A percentile compares a stretch with the other conserved stretches of the same genome.
phyloP scores from a whole-genome alignment of 92 coral and sea anemone species.

The Zoanthus sociatus region DNA sequence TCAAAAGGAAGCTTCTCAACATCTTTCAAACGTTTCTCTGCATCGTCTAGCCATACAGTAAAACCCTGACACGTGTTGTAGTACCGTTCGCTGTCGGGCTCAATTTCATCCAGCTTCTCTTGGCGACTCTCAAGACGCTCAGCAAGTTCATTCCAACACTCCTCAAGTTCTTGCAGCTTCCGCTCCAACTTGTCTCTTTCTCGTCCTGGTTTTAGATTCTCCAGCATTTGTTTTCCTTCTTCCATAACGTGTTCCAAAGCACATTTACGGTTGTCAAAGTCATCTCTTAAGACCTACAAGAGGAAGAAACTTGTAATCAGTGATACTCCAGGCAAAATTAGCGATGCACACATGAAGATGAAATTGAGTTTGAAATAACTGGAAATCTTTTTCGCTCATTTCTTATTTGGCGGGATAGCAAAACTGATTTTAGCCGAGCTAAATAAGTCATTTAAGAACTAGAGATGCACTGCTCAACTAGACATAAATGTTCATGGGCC shows the following conservation, averaged over 20 bases:
- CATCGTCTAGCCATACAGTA: constrained; percentile 85
- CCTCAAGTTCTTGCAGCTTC: constrained; percentile 74
- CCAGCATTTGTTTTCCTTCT: constrained; percentile 79
- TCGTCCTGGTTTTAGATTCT: constrained; percentile 76
- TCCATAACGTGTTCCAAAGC: constrained; percentile 82
- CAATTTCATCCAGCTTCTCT: constrained; percentile 71
- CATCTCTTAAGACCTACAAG: constrained; percentile 75
- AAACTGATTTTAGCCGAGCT: no score
- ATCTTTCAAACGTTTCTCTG: constrained; percentile 76
- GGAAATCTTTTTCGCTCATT: not conserved
- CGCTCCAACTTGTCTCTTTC: constrained; percentile 81
- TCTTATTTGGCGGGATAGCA: no score
- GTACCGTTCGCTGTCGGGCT: constrained; percentile 80
- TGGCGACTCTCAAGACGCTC: constrained; percentile 68
- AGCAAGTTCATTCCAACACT: constrained; percentile 79
- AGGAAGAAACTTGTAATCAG: not conserved
- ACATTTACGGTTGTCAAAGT: constrained; percentile 75
- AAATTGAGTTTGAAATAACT: no score
- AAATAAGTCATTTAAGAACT: not conserved
- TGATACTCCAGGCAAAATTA: not conserved
- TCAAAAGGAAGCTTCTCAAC: constrained; percentile 79
- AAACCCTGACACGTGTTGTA: constrained; percentile 73
- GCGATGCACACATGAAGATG: no score
- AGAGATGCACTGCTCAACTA: no score
- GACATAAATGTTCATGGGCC: no score